Evolutionary conservation across 2,888 invertebrate species (phyloP), one percentile per base, ranked within the genome.

Genomic region (Pyrocoelia pectoralis): DNA sequence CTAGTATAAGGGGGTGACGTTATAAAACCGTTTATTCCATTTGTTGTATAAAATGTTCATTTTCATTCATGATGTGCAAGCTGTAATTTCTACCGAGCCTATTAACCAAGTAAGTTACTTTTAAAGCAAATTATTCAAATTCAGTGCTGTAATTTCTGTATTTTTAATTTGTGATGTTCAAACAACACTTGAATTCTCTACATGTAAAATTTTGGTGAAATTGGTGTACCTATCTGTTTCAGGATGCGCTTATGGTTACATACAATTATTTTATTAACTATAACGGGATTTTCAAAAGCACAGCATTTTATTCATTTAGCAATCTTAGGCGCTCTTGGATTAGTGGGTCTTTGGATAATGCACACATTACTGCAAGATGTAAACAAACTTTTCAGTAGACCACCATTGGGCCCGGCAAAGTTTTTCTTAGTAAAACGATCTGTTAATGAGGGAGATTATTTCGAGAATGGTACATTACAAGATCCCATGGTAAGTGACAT

Each of bases 301-400:
- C 72, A 79, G 24, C 80, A 80, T 68, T 78, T 82, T 67, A 74
- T 83, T 33, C 75, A 78, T 65, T 58, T 83, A 33, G 76, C 81
- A 9, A 66, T 83, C 33, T 68, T 83, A 60, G 81, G 81, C 6
- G 77, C 76, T 9, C 70, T 82, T 56, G 83, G 83, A 10, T 73
- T 84, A 54, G 80, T 79, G 10, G 83, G 83, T 9, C 68, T 84
- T 65, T 84, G 81, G 79, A 79, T 83, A 79, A 71, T 83, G 29
- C 83, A 83, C 57, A 77, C 77, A 40, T 72, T 83, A 38, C 83
- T 82, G 1, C 79, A 81, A 69, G 83, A 83, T 70, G 83, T 79
- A 70, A 77, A 76, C 65, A 77, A 76, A 61, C 81, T 82, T 13
- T 61, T 48, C 28, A 53, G 41, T 18, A 46, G 15, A 46, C 46